These are phyloP conservation scores for Oreonectes daqikongensis DNA, from an alignment of 2,797 vertebrate genomes.

Conservation along the genomic window DNA sequence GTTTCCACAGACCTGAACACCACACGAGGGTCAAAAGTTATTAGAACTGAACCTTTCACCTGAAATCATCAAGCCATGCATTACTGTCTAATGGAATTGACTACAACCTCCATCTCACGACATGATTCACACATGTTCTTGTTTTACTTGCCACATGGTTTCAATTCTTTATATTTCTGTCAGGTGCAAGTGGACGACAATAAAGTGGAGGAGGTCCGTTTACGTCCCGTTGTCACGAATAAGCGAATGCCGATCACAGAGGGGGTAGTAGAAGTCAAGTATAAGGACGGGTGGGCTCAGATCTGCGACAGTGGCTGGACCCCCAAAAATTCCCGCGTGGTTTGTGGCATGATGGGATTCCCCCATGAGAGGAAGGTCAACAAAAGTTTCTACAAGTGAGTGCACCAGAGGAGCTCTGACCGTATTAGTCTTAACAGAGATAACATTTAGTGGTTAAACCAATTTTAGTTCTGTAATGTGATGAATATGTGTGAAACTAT, in stretches of 20 bases:
- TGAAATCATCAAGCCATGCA: slow-evolving; percentile 3
- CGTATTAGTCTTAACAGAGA: neutral
- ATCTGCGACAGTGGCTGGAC: slow-evolving; percentile 90
- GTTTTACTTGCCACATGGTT: neutral
- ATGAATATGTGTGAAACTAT: neutral
- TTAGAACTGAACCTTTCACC: neutral
- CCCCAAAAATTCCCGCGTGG: slow-evolving; percentile 83
- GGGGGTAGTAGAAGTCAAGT: slow-evolving; percentile 89
- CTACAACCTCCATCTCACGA: slow-evolving; percentile 1
- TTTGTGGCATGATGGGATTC: slow-evolving; percentile 97
- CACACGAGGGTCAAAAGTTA: neutral
- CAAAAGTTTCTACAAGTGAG: slow-evolving; percentile 95
- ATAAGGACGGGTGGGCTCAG: slow-evolving; percentile 86
- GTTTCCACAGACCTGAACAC: neutral
- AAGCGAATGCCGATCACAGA: slow-evolving; percentile 83
- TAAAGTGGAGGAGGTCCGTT: slow-evolving; percentile 87
- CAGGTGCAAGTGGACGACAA: slow-evolving; percentile 82
- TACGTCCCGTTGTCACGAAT: slow-evolving; percentile 79
- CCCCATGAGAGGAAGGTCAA: slow-evolving; percentile 90
- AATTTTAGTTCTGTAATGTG: neutral
- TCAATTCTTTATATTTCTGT: slow-evolving; percentile 15
- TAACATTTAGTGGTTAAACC: neutral
- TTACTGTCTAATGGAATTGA: neutral
- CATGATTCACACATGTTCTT: neutral
- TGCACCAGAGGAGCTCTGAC: slow-evolving; percentile 7